phyloP scores from a whole-genome alignment of 2,797 vertebrate genomes.

The Propithecus perrieri region DNA sequence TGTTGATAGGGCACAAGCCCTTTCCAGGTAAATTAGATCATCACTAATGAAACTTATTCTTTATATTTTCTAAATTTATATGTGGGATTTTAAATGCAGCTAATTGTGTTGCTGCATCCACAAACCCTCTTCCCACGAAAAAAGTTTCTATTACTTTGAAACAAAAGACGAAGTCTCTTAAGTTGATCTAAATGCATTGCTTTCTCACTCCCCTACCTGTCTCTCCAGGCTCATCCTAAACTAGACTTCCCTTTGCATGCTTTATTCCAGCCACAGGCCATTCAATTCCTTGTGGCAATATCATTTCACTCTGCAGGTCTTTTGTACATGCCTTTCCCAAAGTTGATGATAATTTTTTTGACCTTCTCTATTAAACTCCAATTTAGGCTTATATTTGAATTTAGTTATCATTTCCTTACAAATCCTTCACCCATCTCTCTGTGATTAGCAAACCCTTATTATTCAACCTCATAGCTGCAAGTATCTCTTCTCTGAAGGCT shows the following conservation, averaged over 20 bases:
- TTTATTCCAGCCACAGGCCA: neutral
- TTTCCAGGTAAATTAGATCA: neutral
- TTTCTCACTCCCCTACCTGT: neutral
- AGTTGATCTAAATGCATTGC: neutral
- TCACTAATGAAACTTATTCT: neutral
- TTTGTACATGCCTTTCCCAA: neutral
- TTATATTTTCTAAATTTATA: neutral
- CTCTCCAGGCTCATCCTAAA: neutral
- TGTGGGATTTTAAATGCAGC: neutral
- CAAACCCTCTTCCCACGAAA: neutral
- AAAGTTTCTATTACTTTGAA: neutral
- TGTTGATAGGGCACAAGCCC: neutral
- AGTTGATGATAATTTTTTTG: neutral
- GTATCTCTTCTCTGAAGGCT: neutral
- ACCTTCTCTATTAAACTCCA: neutral
- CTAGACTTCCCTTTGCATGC: neutral
- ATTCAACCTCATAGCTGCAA: neutral
- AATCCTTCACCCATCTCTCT: neutral
- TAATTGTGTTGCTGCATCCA: neutral
- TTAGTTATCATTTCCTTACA: neutral
- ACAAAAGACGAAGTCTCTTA: neutral
- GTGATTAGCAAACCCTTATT: neutral
- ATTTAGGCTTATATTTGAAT: neutral
- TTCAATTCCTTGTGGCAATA: fast-evolving
- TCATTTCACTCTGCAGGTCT: neutral